Percentiles rank a stretch among this genome's conserved stretches.
Conservation (phyloP, 1,140 invertebrate species). For the Delia radicum region DNA sequence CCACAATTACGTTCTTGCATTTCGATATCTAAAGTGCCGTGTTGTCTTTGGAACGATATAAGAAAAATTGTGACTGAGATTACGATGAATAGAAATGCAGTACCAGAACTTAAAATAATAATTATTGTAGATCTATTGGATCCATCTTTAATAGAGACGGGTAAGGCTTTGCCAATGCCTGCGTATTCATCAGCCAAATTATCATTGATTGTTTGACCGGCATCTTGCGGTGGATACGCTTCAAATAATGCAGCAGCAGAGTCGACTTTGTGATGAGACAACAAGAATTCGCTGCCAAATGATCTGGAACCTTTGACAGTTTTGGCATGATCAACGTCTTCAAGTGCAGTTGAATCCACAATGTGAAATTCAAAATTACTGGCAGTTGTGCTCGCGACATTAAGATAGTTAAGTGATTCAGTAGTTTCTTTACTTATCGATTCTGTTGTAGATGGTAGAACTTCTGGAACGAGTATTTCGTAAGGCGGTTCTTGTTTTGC, state of each 20-base stretch:
- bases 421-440: too few species aligned
- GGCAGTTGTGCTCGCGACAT: too few species aligned
- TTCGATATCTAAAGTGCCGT: constrained; percentile 49
- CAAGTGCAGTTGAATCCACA: neutral
- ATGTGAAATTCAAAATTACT: too few species aligned
- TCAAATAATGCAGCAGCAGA: constrained; percentile 42
- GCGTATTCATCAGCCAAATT: constrained; percentile 46
- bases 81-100: constrained; percentile 45
- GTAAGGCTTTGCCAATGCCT: constrained; percentile 22
- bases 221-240: constrained; percentile 43
- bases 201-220: constrained; percentile 41
- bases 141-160: constrained; percentile 17
- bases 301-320: constrained; percentile 24
- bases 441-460: too few species aligned
- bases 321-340: neutral
- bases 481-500: too few species aligned
- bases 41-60: constrained; percentile 47
- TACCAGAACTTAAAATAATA: constrained; percentile 44
- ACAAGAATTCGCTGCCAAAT: neutral
- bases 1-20: constrained; percentile 50
- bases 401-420: too few species aligned
- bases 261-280: neutral
- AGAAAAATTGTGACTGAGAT: constrained; percentile 44
- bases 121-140: constrained; percentile 41
- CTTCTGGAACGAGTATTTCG: too few species aligned